These are phyloP conservation scores for Ophion ventricosus DNA, from an alignment of 2,888 invertebrate species.

Conservation along the genomic window DNA sequence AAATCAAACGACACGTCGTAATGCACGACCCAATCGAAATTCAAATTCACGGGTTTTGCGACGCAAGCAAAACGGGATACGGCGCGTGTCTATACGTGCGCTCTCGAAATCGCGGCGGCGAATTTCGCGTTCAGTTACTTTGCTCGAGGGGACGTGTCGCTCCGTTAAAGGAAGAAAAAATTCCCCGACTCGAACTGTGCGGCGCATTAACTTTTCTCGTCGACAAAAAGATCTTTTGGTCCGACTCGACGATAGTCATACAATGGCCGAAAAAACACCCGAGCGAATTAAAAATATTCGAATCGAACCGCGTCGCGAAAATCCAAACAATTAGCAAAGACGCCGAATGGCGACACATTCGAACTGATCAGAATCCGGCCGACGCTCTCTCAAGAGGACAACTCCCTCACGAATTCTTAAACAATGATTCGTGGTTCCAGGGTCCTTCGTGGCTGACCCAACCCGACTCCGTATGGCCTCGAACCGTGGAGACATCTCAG, in stretches of 20 bases:
- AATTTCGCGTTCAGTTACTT: constrained; percentile 60
- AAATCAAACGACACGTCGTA: constrained; percentile 32
- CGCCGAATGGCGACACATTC: constrained; percentile 61
- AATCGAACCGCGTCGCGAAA: constrained; percentile 68
- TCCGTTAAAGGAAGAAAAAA: constrained; percentile 68
- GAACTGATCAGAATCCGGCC: constrained; percentile 40
- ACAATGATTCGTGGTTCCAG: constrained; percentile 40
- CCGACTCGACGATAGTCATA: constrained; percentile 69
- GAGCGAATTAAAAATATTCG: constrained; percentile 66
- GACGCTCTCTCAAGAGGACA: constrained; percentile 52
- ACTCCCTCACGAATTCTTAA: constrained; percentile 25
- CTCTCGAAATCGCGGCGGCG: constrained; percentile 20
- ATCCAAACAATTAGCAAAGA: constrained; percentile 63
- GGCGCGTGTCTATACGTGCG: constrained; percentile 67
- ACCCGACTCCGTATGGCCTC: constrained; percentile 38
- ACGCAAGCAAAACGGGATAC: constrained; percentile 66
- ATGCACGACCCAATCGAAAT: constrained; percentile 28
- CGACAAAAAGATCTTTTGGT: constrained; percentile 63
- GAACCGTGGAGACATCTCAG: not conserved
- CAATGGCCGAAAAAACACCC: constrained; percentile 66
- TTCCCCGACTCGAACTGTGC: constrained; percentile 72
- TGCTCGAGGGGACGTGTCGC: constrained; percentile 74
- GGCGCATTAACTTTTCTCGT: constrained; percentile 62
- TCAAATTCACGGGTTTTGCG: constrained; percentile 69
- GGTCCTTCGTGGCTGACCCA: constrained; percentile 45